phyloP scores from a whole-genome alignment of 2,113 vertebrate genomes.

The Dipodomys spectabilis region DNA sequence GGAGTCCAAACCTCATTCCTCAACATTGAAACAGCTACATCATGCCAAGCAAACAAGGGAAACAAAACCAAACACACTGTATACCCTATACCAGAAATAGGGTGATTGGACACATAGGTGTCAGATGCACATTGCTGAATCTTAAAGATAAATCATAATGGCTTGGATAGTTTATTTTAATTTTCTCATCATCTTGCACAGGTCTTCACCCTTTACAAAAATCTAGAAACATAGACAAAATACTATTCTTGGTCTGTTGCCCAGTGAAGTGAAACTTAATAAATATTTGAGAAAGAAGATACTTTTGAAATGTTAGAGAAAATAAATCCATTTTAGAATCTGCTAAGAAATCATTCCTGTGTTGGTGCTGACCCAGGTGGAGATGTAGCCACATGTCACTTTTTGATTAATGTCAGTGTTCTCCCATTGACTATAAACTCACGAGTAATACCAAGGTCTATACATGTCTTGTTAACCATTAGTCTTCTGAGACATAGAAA shows the following conservation, averaged over 20 bases:
- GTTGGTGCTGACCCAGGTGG: not conserved
- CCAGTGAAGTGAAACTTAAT: not conserved
- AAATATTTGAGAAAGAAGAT: slow-evolving; percentile 20
- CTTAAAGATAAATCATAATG: no score
- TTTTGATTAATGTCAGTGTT: not conserved
- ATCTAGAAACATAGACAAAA: not conserved
- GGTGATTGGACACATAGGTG: no score
- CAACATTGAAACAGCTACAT: not conserved
- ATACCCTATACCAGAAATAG: no score
- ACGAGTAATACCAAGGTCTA: not conserved
- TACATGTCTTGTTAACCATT: not conserved
- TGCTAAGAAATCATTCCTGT: not conserved
- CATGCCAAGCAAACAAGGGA: not conserved
- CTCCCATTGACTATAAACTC: not conserved
- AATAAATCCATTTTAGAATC: slow-evolving; percentile 26
- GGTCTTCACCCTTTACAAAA: no score
- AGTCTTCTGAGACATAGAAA: not conserved
- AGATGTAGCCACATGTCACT: not conserved
- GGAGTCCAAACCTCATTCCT: not conserved
- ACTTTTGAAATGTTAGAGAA: not conserved
- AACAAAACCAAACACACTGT: not conserved
- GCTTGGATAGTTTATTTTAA: no score
- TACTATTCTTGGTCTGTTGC: not conserved
- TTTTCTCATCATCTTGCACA: no score
- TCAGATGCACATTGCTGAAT: no score